Base-by-base conservation (phyloP, 2,797 vertebrate genomes). In the Channa striata region DNA sequence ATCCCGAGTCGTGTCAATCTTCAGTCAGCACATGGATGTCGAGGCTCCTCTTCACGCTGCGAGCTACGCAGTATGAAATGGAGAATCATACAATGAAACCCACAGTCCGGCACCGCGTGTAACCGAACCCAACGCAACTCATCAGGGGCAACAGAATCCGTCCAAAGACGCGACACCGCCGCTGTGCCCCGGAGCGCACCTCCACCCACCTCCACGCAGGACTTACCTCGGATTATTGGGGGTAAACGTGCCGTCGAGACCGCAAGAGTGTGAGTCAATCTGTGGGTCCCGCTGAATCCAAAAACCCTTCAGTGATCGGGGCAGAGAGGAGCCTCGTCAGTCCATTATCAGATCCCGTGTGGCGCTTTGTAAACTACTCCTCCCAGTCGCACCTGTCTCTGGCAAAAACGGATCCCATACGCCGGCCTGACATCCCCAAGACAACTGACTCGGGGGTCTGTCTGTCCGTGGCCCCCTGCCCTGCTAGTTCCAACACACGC, bases 321-420 rank as follows among this genome's bases (percentile, higher is more conserved):
- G 72, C 66, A 44, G 73, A 69, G 64, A 50, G 68, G 70, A 75
- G 78, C 75, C 52, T 87, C 71, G 84, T 72, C 73, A 73, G 82
- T 60, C 85, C 80, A 81, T 72, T 53, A 53, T 69, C 78, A 70
- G 80, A 87, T 89, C 87, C 83, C 23, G 85, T 50, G 81, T 9
- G 6, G 80, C 68, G 76, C 80, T 87, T 84, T 80, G 89, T 44
- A 80, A 93, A 92, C 89, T 92, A 91, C 92, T 92, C 90, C 88
- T 88, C 90, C 87, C 83, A 74, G 83, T 90, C 93, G 93, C 94
- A 95, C 94, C 94, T 95, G 94, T 94, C 93, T 91, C 86, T 86
- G 88, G 77, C 65, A 83, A 89, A 86, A 89, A 85, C 89, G 82
- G 90, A 83, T 87, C 87, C 90, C 73, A 80, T 57, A 39, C 87